Conservation (phyloP, 2,113 vertebrate genomes). For the Plectropomus leopardus region DNA sequence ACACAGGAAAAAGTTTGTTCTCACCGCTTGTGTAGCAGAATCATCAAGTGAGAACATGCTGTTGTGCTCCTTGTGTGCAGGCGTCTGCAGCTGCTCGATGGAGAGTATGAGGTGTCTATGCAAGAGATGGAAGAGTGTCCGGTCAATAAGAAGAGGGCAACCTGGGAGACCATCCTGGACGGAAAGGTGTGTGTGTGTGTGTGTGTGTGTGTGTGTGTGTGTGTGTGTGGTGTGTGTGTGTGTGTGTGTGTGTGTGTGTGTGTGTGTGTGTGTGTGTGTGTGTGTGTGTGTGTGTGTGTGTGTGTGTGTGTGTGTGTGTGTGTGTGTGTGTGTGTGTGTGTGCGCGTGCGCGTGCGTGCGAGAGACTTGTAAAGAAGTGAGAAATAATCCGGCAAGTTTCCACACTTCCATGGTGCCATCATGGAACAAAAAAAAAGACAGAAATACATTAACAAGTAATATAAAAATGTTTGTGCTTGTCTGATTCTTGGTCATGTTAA, state of each 20-base stretch:
- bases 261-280: constrained; percentile 58
- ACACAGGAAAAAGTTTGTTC: not conserved
- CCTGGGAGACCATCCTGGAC: constrained; percentile 98
- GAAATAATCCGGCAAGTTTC: too few relatives aligned
- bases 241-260: constrained; percentile 22
- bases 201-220: not conserved
- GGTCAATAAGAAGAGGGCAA: constrained; percentile 95
- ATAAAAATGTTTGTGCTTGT: too few relatives aligned
- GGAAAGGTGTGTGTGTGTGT: constrained; percentile 87
- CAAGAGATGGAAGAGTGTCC: constrained; percentile 98
- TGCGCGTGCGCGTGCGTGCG: too few relatives aligned
- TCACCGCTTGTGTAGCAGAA: not conserved
- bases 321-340: not conserved
- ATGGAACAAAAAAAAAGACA: too few relatives aligned
- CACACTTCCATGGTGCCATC: too few relatives aligned
- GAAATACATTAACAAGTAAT: too few relatives aligned
- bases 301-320: constrained; percentile 52
- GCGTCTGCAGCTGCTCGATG: constrained; percentile 95
- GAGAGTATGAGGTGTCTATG: constrained; percentile 99
- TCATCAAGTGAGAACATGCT: not conserved
- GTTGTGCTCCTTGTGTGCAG: constrained; percentile 71
- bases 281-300: constrained; percentile 58
- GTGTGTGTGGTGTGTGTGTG: constrained; percentile 62
- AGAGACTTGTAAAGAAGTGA: too few relatives aligned
- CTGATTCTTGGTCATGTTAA: not conserved